These are phyloP conservation scores for Pelodytes ibericus DNA, from an alignment of 2,797 vertebrate genomes.

Conservation along the genomic window DNA sequence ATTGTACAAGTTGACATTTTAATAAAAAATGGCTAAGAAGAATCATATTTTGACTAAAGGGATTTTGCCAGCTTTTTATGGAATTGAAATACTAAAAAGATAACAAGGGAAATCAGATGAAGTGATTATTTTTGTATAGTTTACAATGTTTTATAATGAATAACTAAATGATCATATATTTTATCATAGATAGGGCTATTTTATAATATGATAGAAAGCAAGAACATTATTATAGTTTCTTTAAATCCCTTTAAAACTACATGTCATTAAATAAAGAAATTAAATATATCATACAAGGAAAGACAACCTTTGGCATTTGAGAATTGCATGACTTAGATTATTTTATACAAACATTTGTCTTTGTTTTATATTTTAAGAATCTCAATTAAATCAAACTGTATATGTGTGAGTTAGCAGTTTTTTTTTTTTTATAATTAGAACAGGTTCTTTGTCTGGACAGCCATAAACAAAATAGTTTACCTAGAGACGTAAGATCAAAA, in stretches of 20 bases:
- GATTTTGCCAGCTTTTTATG: conserved; percentile 59
- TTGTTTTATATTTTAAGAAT: too few relatives aligned
- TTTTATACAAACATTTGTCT: too few relatives aligned
- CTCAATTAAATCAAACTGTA: too few relatives aligned
- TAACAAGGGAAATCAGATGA: conserved; percentile 36
- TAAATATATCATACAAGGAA: too few relatives aligned
- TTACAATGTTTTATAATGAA: conserved; percentile 39
- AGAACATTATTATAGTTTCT: neutral
- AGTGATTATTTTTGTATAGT: conserved; percentile 40
- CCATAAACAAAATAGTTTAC: too few relatives aligned
- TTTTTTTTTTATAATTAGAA: too few relatives aligned
- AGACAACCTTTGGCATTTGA: too few relatives aligned
- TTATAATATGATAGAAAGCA: neutral
- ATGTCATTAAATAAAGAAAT: too few relatives aligned
- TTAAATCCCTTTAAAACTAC: neutral
- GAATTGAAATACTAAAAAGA: conserved; percentile 64
- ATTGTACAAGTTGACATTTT: conserved; percentile 68
- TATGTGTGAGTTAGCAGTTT: too few relatives aligned
- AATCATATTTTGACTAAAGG: conserved; percentile 66
- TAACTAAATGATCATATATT: conserved; percentile 24
- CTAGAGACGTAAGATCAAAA: too few relatives aligned
- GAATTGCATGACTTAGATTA: too few relatives aligned
- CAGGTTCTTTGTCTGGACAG: too few relatives aligned
- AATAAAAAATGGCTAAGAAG: conserved; percentile 70
- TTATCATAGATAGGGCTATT: neutral